Evolutionary conservation across 2,888 invertebrate genomes (phyloP).

Genomic region (Cosmia pyralina): DNA sequence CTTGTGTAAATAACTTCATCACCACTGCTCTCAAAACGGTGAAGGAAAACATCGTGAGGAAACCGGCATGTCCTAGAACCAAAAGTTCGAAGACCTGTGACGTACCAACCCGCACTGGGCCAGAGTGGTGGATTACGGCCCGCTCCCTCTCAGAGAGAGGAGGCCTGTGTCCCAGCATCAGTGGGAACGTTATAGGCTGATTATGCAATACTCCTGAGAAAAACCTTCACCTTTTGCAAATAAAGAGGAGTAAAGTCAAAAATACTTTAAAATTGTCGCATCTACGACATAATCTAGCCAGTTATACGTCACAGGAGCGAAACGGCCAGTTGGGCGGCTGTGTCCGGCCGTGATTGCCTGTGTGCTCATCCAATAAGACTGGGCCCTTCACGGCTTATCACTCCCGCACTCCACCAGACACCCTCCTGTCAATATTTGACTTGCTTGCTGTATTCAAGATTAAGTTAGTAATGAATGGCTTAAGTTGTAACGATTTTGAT

Average conservation of each 20-base stretch:
- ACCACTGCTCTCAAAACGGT: no score
- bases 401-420: slow-evolving; percentile 61
- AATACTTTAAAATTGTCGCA: slow-evolving; percentile 24
- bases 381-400: slow-evolving; percentile 72
- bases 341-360: slow-evolving; percentile 71
- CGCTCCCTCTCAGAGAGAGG: no score
- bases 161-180: no score
- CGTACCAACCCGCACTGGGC: no score
- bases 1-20: no score
- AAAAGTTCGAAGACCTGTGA: no score
- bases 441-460: slow-evolving; percentile 61
- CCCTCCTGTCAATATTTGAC: slow-evolving; percentile 67
- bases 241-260: neutral
- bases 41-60: no score
- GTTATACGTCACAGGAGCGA: slow-evolving; percentile 56
- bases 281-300: slow-evolving; percentile 51
- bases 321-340: slow-evolving; percentile 67
- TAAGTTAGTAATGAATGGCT: slow-evolving; percentile 62
- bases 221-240: neutral
- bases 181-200: no score
- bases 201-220: neutral
- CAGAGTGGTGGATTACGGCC: no score
- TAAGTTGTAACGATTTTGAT: slow-evolving; percentile 54
- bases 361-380: slow-evolving; percentile 76
- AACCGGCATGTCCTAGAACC: no score